These are phyloP conservation scores for Heliothis subflexa DNA, from an alignment of 1,140 invertebrate genomes.

Conservation along the genomic window DNA sequence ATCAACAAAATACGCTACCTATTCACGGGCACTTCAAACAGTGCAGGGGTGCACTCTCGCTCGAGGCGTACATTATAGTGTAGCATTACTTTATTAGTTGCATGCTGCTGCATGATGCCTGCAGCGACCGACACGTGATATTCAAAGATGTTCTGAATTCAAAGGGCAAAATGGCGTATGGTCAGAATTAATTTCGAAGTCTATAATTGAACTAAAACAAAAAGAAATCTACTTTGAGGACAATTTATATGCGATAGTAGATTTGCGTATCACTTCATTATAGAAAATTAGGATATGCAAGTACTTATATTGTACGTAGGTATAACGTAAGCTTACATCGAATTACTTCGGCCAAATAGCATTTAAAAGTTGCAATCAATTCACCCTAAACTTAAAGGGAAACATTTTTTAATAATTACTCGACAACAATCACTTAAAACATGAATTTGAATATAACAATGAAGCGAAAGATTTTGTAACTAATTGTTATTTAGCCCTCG, in stretches of 20 bases:
- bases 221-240: no score
- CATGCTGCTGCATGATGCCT: not conserved
- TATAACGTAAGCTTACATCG: no score
- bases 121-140: slow-evolving; percentile 15
- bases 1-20: not conserved
- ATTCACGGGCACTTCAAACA: no score
- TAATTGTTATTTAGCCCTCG: slow-evolving; percentile 72
- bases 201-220: no score
- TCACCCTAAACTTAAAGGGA: slow-evolving; percentile 8
- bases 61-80: slow-evolving; percentile 69
- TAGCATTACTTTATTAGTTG: slow-evolving; percentile 59
- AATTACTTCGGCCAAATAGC: no score
- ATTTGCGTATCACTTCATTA: no score
- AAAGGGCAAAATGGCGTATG: not conserved
- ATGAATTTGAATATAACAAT: slow-evolving; percentile 34
- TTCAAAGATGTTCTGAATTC: not conserved
- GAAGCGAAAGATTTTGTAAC: slow-evolving; percentile 43
- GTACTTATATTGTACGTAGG: no score
- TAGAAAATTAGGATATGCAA: no score
- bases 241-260: no score
- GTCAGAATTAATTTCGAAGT: no score
- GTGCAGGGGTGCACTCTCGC: slow-evolving; percentile 37
- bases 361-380: not conserved
- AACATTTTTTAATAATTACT: slow-evolving; percentile 14
- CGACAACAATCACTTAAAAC: slow-evolving; percentile 29